These are phyloP conservation scores for Oopsacas minuta DNA, from an alignment of 37 sponge, comb jelly and placozoan species.

Conservation along the genomic window DNA sequence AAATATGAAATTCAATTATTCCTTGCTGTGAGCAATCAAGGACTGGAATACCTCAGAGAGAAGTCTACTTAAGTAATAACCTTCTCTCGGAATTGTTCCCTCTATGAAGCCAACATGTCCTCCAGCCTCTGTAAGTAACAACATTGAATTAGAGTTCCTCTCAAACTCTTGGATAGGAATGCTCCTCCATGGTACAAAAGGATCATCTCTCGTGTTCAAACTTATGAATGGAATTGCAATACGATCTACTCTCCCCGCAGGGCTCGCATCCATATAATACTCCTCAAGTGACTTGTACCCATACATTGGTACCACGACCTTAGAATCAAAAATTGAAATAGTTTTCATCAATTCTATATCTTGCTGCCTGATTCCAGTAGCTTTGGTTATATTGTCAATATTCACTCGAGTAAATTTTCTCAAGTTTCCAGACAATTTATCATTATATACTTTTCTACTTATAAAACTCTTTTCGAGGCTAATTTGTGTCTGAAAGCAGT, in stretches of 20 bases:
- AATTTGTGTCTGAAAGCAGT: conserved; percentile 1
- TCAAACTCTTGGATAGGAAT: neutral
- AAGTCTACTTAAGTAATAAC: neutral
- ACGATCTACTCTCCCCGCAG: neutral
- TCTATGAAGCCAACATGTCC: neutral
- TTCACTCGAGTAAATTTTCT: neutral
- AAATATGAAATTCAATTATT: neutral
- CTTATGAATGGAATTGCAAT: neutral
- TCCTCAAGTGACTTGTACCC: neutral
- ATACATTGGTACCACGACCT: neutral
- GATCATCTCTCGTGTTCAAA: conserved; percentile 6
- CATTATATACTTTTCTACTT: neutral
- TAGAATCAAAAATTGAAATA: neutral
- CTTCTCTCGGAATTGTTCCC: neutral
- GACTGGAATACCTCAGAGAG: neutral
- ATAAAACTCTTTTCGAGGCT: neutral
- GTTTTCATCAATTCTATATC: neutral
- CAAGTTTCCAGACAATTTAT: neutral
- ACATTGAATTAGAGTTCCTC: neutral
- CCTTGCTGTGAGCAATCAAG: neutral
- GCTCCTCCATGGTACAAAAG: conserved; percentile 14
- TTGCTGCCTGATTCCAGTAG: neutral
- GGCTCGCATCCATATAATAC: neutral
- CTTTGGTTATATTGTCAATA: neutral
- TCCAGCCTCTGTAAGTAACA: neutral